Base-by-base conservation (phyloP, 2,797 vertebrate genomes). In the Coilia nasus region DNA sequence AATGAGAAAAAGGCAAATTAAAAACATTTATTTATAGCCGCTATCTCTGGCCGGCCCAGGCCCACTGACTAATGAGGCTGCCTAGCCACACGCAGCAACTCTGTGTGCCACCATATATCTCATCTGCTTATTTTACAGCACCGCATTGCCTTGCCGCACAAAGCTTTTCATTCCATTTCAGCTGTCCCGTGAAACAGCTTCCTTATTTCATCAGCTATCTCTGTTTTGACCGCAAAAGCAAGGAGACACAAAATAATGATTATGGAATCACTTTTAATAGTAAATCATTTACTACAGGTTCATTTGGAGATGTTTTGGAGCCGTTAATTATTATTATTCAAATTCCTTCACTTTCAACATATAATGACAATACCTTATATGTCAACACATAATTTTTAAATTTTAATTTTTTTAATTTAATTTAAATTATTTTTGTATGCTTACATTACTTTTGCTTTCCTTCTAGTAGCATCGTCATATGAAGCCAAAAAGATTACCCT, bases 1-100 rank as follows among this genome's bases (percentile, higher is more conserved):
- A 86, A 87, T 81, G 85, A 86, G 83, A 90, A 86, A 88, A 87
- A 87, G 91, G 90, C 89, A 87, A 92, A 94, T 94, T 93, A 92
- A 94, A 94, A 93, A 93, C 88, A 90, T 87, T 89, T 86, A 92
- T 91, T 92, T 90, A 91, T 89, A 90, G 88, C 89, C 87, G 86
- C 89, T 85, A 88, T 88, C 83, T 85, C 75, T 84, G 83, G 54
- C 87, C 67, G 83, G 87, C 82, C 86, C 59, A 57, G 25, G 80
- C 84, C 88, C 86, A 88, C 84, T 88, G 88, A 89, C 81, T 88
- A 88, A 90, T 89, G 90, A 87, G 85, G 15, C 71, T 78, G 71
- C 71, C 35, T 21, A 1, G 31, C 71, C 71, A 10, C 31, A 7
- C 71, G 19, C 67, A 10, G 84, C 86, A 82, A 75, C 88, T 89